Percentiles rank a stretch among this genome's conserved stretches.
Evolutionary conservation across 2,797 vertebrate genomes (phyloP).

Genomic region (Bucorvus abyssinicus): DNA sequence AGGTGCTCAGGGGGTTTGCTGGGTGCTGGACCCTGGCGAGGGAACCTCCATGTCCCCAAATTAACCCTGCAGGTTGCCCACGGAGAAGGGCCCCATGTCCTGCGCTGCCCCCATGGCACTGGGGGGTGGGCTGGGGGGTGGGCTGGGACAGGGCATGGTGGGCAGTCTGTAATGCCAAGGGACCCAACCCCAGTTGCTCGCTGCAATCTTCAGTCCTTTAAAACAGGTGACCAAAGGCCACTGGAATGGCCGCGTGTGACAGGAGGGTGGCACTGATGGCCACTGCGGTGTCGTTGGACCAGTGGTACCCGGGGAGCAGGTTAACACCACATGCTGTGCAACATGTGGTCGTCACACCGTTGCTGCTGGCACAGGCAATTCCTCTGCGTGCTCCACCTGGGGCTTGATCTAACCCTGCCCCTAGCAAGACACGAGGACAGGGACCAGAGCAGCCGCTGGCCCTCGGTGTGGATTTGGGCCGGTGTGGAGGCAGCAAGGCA

Average conservation of each 20-base stretch:
- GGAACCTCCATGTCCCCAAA: neutral
- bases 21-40: neutral
- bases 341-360: rapidly evolving
- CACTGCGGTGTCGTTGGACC: neutral
- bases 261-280: neutral
- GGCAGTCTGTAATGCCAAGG: neutral
- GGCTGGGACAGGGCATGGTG: rapidly evolving
- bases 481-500: neutral
- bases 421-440: neutral
- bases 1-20: neutral
- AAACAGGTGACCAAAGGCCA: neutral
- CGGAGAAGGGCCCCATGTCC: neutral
- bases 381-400: neutral
- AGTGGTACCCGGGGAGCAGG: rapidly evolving
- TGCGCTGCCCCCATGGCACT: rapidly evolving
- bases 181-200: rapidly evolving
- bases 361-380: rapidly evolving
- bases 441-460: neutral
- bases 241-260: neutral
- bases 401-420: neutral
- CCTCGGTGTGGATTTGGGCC: neutral
- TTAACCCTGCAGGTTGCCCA: neutral
- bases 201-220: neutral
- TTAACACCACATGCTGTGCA: neutral
- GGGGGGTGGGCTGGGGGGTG: rapidly evolving